Conservation (phyloP, 64 coral and sea anemone species). For the Montipora efflorescens region DNA sequence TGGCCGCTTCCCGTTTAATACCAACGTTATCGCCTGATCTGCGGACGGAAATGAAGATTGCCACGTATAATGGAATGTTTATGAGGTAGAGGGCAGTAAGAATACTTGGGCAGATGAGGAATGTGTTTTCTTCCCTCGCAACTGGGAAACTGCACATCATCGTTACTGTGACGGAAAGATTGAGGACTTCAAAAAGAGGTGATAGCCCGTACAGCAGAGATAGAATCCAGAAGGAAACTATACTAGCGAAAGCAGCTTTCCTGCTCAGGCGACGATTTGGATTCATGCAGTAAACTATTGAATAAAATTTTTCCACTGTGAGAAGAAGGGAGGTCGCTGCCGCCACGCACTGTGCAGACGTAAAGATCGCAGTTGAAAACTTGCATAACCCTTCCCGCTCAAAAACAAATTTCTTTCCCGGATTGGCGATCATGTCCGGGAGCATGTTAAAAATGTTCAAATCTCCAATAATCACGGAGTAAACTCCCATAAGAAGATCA, state of each 20-base stretch:
- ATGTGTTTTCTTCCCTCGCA: not conserved
- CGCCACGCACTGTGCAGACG: slow-evolving; percentile 23
- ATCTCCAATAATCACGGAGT: slow-evolving; percentile 42
- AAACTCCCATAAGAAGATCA: slow-evolving; percentile 25
- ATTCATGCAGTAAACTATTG: slow-evolving; percentile 69
- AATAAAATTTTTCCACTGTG: slow-evolving; percentile 63
- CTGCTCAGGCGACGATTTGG: slow-evolving; percentile 42
- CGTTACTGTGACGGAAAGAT: not conserved
- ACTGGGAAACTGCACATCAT: slow-evolving; percentile 59
- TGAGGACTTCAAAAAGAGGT: not conserved
- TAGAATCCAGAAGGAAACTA: slow-evolving; percentile 38
- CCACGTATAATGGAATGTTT: slow-evolving; percentile 59
- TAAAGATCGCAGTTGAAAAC: slow-evolving; percentile 40
- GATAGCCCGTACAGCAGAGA: slow-evolving; percentile 23
- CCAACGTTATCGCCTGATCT: slow-evolving; percentile 46
- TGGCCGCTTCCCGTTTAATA: slow-evolving; percentile 29
- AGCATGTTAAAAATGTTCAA: slow-evolving; percentile 62
- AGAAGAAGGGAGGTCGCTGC: slow-evolving; percentile 53
- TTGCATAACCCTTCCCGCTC: not conserved
- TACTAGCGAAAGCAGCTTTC: not conserved
- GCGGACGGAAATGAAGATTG: slow-evolving; percentile 59
- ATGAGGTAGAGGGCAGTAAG: slow-evolving; percentile 50
- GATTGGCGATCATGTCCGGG: not conserved
- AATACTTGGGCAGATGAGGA: slow-evolving; percentile 31
- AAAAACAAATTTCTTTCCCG: not conserved